Conservation (phyloP, 1,140 invertebrate species). For the Achatina immaculata region DNA sequence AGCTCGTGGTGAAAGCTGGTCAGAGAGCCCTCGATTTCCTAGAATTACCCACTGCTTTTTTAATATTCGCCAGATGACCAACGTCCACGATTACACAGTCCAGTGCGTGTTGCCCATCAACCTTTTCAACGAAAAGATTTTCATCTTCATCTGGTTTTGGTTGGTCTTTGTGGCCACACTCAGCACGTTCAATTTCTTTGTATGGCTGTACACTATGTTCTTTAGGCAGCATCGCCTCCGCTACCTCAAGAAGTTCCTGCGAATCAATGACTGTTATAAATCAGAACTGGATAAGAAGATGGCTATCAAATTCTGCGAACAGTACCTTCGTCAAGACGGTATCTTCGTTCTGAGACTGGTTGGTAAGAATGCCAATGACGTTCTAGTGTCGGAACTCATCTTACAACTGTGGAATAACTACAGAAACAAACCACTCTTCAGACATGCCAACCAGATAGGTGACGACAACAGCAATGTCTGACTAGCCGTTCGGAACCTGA, state of each 20-base stretch:
- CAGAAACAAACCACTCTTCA: constrained; percentile 65
- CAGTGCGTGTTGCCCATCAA: constrained; percentile 76
- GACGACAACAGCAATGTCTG: constrained; percentile 68
- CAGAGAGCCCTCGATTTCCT: constrained; percentile 69
- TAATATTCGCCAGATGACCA: constrained; percentile 68
- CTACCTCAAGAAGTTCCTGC: constrained; percentile 71
- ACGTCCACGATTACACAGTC: constrained; percentile 69
- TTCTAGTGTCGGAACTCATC: constrained; percentile 73
- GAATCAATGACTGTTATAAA: constrained; percentile 68
- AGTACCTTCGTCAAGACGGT: constrained; percentile 73
- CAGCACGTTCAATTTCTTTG: constrained; percentile 70
- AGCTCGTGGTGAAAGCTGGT: constrained; percentile 62
- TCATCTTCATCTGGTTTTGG: constrained; percentile 76
- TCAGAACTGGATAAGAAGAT: constrained; percentile 68
- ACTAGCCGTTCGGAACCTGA: constrained; percentile 63
- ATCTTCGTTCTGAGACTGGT: constrained; percentile 73
- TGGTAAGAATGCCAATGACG: constrained; percentile 74
- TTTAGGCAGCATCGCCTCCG: constrained; percentile 67
- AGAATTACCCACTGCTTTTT: constrained; percentile 72
- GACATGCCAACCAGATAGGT: constrained; percentile 66
- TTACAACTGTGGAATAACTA: constrained; percentile 72
- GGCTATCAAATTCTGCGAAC: constrained; percentile 72
- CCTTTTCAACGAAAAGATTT: constrained; percentile 76
- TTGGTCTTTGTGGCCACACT: constrained; percentile 73
- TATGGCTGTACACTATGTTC: constrained; percentile 71